Percentiles rank a stretch among this genome's conserved stretches.
These are phyloP conservation scores for Drosophila malerkotliana DNA, from an alignment of 1,140 invertebrate species.

Conservation along the genomic window DNA sequence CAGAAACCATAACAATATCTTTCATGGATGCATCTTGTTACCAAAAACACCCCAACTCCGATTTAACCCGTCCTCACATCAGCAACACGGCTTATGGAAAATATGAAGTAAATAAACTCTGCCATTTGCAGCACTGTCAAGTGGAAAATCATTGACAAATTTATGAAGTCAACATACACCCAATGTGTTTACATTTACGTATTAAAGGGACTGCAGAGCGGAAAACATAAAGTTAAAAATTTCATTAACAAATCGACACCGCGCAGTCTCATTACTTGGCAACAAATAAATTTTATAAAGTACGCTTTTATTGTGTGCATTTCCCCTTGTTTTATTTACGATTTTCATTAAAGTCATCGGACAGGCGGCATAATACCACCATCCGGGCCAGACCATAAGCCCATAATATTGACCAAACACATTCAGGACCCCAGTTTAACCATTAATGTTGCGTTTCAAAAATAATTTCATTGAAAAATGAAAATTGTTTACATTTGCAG, in stretches of 20 bases:
- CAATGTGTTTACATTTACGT: conserved; percentile 13
- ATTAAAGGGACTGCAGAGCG: conserved; percentile 16
- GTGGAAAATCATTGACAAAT: conserved; percentile 63
- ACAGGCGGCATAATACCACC: conserved; percentile 11
- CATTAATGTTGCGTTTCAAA: conserved; percentile 30
- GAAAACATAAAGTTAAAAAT: conserved; percentile 61
- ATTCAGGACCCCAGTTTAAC: conserved; percentile 10
- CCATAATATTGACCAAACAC: conserved; percentile 43
- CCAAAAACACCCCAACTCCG: conserved; percentile 3
- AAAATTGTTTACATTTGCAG: conserved; percentile 10
- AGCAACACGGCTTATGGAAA: conserved; percentile 25
- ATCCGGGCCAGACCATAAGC: neutral
- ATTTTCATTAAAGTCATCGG: conserved; percentile 65
- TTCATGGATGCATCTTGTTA: conserved; percentile 18
- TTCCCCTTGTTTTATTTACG: conserved; percentile 61
- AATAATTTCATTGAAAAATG: conserved; percentile 28
- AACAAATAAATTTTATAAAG: conserved; percentile 73
- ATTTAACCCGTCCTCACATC: conserved; percentile 7
- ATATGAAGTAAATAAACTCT: conserved; percentile 53
- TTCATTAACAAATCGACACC: conserved; percentile 74
- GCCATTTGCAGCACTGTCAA: conserved; percentile 54
- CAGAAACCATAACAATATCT: conserved; percentile 49
- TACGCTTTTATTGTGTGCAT: conserved; percentile 19
- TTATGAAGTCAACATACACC: conserved; percentile 38
- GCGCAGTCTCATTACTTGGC: conserved; percentile 28